Evolutionary conservation across 2,888 invertebrate genomes (phyloP).

Genomic region (Autographa gamma): DNA sequence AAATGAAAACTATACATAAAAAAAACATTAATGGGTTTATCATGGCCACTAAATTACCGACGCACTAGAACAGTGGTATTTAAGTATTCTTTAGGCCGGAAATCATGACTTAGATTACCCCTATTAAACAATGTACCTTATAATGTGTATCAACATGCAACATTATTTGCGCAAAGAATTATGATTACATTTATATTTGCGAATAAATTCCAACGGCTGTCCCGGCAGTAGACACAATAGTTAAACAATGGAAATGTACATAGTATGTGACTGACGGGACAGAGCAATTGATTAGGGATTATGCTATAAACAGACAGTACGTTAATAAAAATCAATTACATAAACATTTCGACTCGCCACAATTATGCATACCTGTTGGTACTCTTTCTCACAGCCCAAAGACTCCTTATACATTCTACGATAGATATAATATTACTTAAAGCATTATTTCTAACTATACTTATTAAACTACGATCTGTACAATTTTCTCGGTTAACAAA

Average conservation of each 20-base stretch:
- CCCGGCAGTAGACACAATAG: not conserved
- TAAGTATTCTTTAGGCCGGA: conserved; percentile 32
- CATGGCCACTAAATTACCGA: conserved; percentile 13
- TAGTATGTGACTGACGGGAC: not conserved
- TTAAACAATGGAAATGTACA: not conserved
- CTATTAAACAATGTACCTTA: not conserved
- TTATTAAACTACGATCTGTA: conserved; percentile 27
- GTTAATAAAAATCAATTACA: conserved; percentile 28
- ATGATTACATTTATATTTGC: conserved; percentile 14
- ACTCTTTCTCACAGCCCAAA: conserved; percentile 74
- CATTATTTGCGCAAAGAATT: conserved; percentile 20
- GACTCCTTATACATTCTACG: conserved; percentile 52
- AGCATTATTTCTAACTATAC: conserved; percentile 46
- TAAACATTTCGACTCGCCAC: conserved; percentile 25
- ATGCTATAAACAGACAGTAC: conserved; percentile 40
- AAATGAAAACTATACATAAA: not conserved
- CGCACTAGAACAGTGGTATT: conserved; percentile 4
- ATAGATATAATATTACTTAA: conserved; percentile 38
- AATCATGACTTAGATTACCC: conserved; percentile 21
- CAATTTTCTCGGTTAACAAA: conserved; percentile 36
- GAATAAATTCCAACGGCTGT: conserved; percentile 20
- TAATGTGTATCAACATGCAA: conserved; percentile 5
- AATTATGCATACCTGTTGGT: conserved; percentile 55
- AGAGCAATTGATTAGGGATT: conserved; percentile 23
- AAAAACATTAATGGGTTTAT: conserved; percentile 10